These are phyloP conservation scores for Nematolebias whitei DNA, from an alignment of 2,113 vertebrate species.

Conservation along the genomic window DNA sequence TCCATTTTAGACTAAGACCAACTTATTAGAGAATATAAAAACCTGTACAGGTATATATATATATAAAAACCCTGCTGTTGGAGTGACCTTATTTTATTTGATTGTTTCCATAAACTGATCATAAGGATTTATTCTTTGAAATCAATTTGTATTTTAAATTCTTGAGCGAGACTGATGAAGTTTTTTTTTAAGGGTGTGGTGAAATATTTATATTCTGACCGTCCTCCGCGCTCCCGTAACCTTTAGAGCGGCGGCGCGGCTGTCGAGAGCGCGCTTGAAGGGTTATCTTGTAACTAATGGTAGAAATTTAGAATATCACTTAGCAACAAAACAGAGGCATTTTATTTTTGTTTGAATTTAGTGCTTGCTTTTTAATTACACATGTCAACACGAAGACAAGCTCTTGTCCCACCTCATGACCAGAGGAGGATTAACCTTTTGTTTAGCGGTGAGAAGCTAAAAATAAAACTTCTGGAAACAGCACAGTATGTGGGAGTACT, in stretches of 20 bases:
- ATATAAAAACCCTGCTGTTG: no score
- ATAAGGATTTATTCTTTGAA: background rate
- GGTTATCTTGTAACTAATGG: background rate
- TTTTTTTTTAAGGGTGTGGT: conserved; percentile 17
- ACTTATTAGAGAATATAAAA: no score
- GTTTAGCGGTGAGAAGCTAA: conserved; percentile 29
- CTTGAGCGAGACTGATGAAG: conserved; percentile 11
- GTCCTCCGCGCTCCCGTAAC: conserved; percentile 48
- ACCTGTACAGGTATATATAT: no score
- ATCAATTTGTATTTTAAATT: background rate
- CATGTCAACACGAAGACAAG: conserved; percentile 9
- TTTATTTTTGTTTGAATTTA: background rate
- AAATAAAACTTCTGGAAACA: conserved; percentile 58
- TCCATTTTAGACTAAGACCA: no score
- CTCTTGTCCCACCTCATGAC: conserved; percentile 5
- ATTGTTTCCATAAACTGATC: background rate
- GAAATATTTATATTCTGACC: conserved; percentile 13
- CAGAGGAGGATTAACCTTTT: background rate
- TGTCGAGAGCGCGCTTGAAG: conserved; percentile 35
- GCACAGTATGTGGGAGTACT: conserved; percentile 48
- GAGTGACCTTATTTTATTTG: no score
- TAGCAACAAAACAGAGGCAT: background rate
- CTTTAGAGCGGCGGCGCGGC: conserved; percentile 52
- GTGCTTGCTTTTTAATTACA: background rate
- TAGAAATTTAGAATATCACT: background rate